phyloP scores from a whole-genome alignment of 2,797 vertebrate species.

The Danio choprae region DNA sequence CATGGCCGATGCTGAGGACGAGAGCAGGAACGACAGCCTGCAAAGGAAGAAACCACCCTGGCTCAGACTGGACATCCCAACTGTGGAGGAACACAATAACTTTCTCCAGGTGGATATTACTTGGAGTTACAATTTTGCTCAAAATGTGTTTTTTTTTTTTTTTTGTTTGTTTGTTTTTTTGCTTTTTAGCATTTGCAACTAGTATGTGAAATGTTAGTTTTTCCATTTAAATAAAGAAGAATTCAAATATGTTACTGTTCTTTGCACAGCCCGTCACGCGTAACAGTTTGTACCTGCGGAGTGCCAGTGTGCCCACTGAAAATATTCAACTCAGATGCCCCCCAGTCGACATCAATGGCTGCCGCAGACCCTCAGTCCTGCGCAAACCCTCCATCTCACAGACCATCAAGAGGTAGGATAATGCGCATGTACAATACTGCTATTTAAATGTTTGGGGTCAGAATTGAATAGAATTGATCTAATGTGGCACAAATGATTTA shows the following conservation, averaged over 20 bases:
- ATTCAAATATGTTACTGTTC: not conserved
- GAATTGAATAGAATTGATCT: too few relatives aligned
- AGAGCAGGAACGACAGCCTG: constrained; percentile 85
- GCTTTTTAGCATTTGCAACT: not conserved
- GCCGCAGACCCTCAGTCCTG: constrained; percentile 82
- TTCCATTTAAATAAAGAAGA: not conserved
- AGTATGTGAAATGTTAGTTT: not conserved
- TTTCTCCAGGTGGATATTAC: constrained; percentile 77
- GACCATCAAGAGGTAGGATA: constrained; percentile 89
- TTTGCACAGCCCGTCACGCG: constrained; percentile 33
- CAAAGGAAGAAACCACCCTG: constrained; percentile 94
- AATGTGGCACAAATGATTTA: too few relatives aligned
- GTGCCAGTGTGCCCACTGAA: constrained; percentile 91
- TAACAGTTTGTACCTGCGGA: constrained; percentile 75
- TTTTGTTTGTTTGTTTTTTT: too few relatives aligned
- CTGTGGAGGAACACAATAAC: constrained; percentile 77
- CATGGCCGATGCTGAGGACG: constrained; percentile 84
- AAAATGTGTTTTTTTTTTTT: too few relatives aligned
- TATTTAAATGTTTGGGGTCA: not conserved
- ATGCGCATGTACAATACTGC: not conserved
- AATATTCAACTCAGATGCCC: constrained; percentile 77
- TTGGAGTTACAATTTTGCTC: not conserved
- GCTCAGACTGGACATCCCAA: constrained; percentile 90
- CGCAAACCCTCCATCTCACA: constrained; percentile 90
- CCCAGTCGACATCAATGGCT: constrained; percentile 72